Evolutionary conservation across 2,113 vertebrate genomes (phyloP).

Genomic region (Sminthopsis crassicaudata): DNA sequence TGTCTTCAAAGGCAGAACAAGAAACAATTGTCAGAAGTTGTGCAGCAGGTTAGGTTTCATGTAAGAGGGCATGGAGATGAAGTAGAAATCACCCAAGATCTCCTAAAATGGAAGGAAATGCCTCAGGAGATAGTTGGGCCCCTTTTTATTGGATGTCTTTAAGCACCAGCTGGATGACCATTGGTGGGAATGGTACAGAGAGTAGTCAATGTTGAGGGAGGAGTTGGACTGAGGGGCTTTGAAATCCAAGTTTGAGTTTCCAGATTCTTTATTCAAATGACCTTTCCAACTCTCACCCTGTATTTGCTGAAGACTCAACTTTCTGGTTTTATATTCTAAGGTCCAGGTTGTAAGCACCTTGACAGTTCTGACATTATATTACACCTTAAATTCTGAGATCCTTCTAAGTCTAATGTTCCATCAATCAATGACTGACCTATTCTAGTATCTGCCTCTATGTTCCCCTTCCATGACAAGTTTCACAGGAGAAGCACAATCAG

Average conservation of each 20-base stretch:
- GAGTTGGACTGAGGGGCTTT: not conserved
- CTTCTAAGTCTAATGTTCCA: not conserved
- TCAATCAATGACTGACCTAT: not conserved
- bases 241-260: not conserved
- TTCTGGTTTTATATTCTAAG: not conserved
- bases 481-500: not conserved
- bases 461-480: not conserved
- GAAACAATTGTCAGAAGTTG: not conserved
- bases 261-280: not conserved
- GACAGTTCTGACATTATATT: not conserved
- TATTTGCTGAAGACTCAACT: not conserved
- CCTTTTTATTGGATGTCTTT: not conserved
- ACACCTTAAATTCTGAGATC: not conserved
- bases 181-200: not conserved
- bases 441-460: not conserved
- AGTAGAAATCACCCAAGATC: not conserved
- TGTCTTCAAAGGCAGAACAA: not conserved
- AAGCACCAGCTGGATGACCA: not conserved
- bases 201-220: not conserved
- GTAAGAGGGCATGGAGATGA: not conserved
- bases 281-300: not conserved
- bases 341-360: not conserved
- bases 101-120: not conserved
- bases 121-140: not conserved
- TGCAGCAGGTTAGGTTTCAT: not conserved